Evolutionary conservation across 1,140 invertebrate genomes (phyloP), one percentile per base, ranked within the genome.

Genomic region (Pseudomyrmex sp.): DNA sequence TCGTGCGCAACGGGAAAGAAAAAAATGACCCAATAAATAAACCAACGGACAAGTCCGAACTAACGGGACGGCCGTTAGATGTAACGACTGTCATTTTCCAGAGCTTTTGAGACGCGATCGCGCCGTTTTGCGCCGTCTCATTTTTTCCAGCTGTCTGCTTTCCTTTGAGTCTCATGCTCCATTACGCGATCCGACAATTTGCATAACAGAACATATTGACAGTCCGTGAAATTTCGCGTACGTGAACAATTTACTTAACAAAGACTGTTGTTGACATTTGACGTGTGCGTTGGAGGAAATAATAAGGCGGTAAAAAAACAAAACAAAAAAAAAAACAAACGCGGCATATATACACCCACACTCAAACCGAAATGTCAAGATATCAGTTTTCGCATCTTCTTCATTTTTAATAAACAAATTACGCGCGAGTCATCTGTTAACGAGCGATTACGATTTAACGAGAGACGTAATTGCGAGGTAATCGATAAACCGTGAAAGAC

Each of bases 71-170:
- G 44, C 69, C 44, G 68, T 76, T 83, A 68, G 56, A 12, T 26
- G 58, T 56, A 62, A 72, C 58, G 65, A 76, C n/a, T 83, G 58
- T 85, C 61, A 77, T 85, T 77, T 68, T 70, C 58, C 66, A 66
- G 23, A 9, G 23, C 13, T 54, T 58, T 74, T 63, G n/a, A 72
- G 63, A 70, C 48, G 7, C 20, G n/a, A 73, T 56, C 69, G 56
- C 54, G 59, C n/a, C 50, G 13, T 13, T 23, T 26, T 18, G 26
- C 62, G 26, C 18, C 13, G 35, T 44, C 12, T 8, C 10, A 1
- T 50, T 75, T 54, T 50, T 68, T 58, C 13, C 8, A 18, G 50
- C 7, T 20, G 7, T 7, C 70, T 48, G 13, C 1, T 12, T 2
- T n/a, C 5, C 9, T 18, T 48, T 13, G 52, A 44, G 58, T 13